Evolutionary conservation across 2,888 invertebrate species (phyloP), one percentile per base, ranked within the genome.

Genomic region (Eupithecia centaureata): DNA sequence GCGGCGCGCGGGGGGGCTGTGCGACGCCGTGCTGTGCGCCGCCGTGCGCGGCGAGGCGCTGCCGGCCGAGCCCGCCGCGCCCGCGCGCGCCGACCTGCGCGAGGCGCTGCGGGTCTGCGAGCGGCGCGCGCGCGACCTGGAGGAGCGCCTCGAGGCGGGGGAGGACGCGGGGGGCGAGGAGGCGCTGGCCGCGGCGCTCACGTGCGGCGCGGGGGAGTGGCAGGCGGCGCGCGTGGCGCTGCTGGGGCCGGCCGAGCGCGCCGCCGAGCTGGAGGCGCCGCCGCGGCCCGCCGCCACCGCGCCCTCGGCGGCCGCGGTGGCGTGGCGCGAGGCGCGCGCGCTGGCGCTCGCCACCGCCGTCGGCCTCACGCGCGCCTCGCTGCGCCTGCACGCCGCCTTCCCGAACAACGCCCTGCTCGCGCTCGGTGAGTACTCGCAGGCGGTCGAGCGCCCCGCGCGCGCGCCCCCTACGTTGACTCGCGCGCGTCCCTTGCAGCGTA

Each of bases 161-260:
- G 68, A 8, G 35, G 68, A 25, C 25, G 70, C 27, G 61, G 63
- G 2, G 52, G 64, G 47, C 25, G 77, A 8, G 38, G 76, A 62
- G 67, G 33, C 62, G 60, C 68, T 64, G 69, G 33, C 64, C 33
- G 73, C 80, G 74, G 74, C 80, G 73, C 72, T 82, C 80, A 74
- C 81, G 81, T 84, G 81, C 61, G 77, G 76, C 73, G 76, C 65
- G 51, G 82, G 76, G 66, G 83, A 84, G 82, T 82, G 83, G 85
- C 79, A 74, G 52, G 71, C 79, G 77, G 80, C 79, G 81, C 70
- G 81, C 74, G 78, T 65, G 33, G 62, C 61, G 72, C 79, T 79
- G 64, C 74, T 79, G 61, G 3, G 75, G 58, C 72, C 70, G 30
- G 72, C 58, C 62, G 74, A 70, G 72, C 70, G 78, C 67, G 62